Evolutionary conservation across 2,113 vertebrate species (phyloP).

Genomic region (Gnathonemus echidnorhynchus): DNA sequence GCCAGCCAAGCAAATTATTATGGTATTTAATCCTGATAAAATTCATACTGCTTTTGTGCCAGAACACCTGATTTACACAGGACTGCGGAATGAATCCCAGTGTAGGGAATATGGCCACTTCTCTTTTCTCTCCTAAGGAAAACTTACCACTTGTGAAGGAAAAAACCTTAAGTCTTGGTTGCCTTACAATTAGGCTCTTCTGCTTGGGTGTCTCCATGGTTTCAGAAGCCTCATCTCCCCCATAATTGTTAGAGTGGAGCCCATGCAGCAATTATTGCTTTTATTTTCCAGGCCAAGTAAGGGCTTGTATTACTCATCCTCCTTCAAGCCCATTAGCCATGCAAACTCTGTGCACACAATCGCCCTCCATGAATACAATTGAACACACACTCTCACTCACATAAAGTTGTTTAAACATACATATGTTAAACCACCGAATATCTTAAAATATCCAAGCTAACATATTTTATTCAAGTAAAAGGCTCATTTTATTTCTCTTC

Average conservation of each 20-base stretch:
- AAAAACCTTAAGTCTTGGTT: slow-evolving; percentile 21
- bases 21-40: not conserved
- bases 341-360: not conserved
- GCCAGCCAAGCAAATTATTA: not conserved
- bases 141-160: slow-evolving; percentile 25
- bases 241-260: slow-evolving; percentile 14
- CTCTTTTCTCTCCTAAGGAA: slow-evolving; percentile 2
- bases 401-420: not conserved
- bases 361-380: not conserved
- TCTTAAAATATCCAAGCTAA: not conserved
- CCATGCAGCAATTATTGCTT: slow-evolving; percentile 13
- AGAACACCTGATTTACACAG: no score
- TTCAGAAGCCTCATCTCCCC: slow-evolving; percentile 33
- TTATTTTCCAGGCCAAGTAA: not conserved
- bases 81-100: not conserved
- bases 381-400: not conserved
- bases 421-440: not conserved
- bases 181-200: slow-evolving; percentile 25
- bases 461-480: not conserved
- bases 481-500: not conserved
- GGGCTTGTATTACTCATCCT: slow-evolving; percentile 8
- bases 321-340: slow-evolving; percentile 10
- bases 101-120: not conserved
- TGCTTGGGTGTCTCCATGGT: slow-evolving; percentile 39
- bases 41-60: not conserved